Conservation (phyloP, 2,797 vertebrate species). For the Gastrophryne carolinensis region DNA sequence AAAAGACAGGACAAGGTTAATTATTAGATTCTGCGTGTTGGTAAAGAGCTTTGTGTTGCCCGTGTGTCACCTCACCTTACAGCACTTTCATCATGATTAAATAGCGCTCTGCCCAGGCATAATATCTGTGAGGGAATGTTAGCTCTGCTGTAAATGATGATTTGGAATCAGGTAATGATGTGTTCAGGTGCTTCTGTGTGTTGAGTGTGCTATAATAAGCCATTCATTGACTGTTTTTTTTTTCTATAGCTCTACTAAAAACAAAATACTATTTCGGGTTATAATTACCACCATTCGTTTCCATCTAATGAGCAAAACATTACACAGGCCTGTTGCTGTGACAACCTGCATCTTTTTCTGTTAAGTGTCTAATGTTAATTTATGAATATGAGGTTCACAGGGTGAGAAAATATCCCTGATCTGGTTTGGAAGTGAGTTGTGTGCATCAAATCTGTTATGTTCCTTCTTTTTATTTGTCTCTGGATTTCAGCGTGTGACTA, state of each 20-base stretch:
- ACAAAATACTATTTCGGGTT: constrained; percentile 61
- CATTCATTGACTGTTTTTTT: constrained; percentile 24
- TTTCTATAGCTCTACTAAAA: neutral
- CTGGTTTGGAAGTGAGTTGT: constrained; percentile 54
- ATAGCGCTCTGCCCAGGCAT: neutral
- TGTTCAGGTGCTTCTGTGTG: neutral
- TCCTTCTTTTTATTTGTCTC: neutral
- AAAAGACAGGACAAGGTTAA: constrained; percentile 32
- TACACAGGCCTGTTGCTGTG: constrained; percentile 67
- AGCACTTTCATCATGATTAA: neutral
- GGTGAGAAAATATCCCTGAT: constrained; percentile 58
- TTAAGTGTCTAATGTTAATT: constrained; percentile 66
- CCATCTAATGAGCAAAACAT: constrained; percentile 58
- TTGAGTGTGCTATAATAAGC: constrained; percentile 4
- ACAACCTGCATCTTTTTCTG: constrained; percentile 68
- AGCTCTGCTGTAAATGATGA: neutral
- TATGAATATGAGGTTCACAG: constrained; percentile 65
- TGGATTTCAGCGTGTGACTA: neutral
- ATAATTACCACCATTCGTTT: constrained; percentile 69
- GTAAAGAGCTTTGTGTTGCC: neutral
- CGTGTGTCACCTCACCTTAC: neutral
- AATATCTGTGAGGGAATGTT: neutral
- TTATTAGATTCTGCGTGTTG: constrained; percentile 11
- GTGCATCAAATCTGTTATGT: constrained; percentile 55
- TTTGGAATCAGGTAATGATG: neutral